phyloP scores from a whole-genome alignment of 2,888 invertebrate species.

The Argyresthia albistria region DNA sequence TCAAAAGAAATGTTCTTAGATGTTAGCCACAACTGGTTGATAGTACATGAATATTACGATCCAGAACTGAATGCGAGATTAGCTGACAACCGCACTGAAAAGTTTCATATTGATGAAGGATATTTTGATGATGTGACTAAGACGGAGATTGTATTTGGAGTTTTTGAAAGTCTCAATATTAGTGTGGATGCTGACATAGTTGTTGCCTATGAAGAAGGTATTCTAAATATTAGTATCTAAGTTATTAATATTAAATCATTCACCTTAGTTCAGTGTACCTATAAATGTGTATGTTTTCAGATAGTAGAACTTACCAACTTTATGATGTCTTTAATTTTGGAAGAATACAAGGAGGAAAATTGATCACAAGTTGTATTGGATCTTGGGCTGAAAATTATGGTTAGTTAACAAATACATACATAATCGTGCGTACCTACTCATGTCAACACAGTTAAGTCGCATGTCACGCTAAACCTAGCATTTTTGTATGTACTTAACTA shows the following conservation, averaged over 20 bases:
- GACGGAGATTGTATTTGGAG: not conserved
- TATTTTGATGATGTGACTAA: not conserved
- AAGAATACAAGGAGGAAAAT: constrained; percentile 32
- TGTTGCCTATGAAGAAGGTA: constrained; percentile 18
- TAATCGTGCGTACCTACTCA: not conserved
- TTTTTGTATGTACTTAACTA: too few relatives aligned
- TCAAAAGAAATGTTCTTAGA: constrained; percentile 30
- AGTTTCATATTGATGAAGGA: not conserved
- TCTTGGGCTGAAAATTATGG: constrained; percentile 18
- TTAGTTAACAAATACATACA: not conserved
- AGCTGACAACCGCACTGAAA: not conserved
- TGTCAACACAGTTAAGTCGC: not conserved
- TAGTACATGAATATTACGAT: constrained; percentile 17
- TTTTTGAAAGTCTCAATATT: constrained; percentile 24
- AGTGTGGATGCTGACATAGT: constrained; percentile 37
- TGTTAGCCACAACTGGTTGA: constrained; percentile 32
- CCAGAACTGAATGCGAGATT: too few relatives aligned
- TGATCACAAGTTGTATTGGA: constrained; percentile 22
- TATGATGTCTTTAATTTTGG: constrained; percentile 41
- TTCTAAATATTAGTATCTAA: too few relatives aligned
- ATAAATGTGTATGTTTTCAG: constrained; percentile 12
- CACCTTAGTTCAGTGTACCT: not conserved
- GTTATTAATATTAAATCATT: not conserved
- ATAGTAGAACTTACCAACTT: constrained; percentile 16
- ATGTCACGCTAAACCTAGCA: not conserved